These are phyloP conservation scores for Odiellus spinosus DNA, from an alignment of 2,888 invertebrate species.

Conservation along the genomic window DNA sequence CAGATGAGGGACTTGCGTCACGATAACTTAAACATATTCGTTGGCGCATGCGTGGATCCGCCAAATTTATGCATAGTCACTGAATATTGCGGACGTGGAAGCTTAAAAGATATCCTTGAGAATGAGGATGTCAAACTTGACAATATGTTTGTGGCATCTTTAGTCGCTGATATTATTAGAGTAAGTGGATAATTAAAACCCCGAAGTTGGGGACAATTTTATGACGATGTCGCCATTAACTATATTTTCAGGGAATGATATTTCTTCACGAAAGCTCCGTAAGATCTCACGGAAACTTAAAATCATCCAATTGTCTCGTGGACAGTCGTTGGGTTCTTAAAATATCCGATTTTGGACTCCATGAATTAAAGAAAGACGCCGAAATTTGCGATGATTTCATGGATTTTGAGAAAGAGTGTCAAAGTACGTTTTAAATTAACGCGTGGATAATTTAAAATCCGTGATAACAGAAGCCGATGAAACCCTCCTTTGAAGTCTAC, in stretches of 20 bases:
- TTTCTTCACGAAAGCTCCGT: conserved; percentile 38
- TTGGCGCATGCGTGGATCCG: conserved; percentile 35
- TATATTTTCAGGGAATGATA: conserved; percentile 65
- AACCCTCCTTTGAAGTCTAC: no score
- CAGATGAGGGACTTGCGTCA: conserved; percentile 38
- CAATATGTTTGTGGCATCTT: conserved; percentile 34
- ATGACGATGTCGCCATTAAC: neutral
- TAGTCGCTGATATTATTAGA: conserved; percentile 34
- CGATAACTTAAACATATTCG: conserved; percentile 37
- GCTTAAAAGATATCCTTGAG: conserved; percentile 30
- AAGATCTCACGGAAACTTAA: conserved; percentile 76
- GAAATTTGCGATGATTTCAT: conserved; percentile 17
- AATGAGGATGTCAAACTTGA: conserved; percentile 30
- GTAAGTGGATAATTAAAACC: conserved; percentile 23
- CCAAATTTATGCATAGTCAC: conserved; percentile 35
- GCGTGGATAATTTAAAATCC: neutral
- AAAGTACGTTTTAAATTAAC: conserved; percentile 15
- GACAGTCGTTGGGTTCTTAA: conserved; percentile 96
- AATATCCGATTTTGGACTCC: conserved; percentile 88
- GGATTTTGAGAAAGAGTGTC: conserved; percentile 19
- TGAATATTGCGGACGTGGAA: conserved; percentile 38
- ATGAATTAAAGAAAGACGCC: conserved; percentile 44
- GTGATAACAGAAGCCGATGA: no score
- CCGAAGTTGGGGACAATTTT: neutral
- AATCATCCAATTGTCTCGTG: conserved; percentile 96